Percentiles rank a stretch among this genome's conserved stretches.
phyloP scores from a whole-genome alignment of 2,113 vertebrate genomes.

The Maccullochella peelii region DNA sequence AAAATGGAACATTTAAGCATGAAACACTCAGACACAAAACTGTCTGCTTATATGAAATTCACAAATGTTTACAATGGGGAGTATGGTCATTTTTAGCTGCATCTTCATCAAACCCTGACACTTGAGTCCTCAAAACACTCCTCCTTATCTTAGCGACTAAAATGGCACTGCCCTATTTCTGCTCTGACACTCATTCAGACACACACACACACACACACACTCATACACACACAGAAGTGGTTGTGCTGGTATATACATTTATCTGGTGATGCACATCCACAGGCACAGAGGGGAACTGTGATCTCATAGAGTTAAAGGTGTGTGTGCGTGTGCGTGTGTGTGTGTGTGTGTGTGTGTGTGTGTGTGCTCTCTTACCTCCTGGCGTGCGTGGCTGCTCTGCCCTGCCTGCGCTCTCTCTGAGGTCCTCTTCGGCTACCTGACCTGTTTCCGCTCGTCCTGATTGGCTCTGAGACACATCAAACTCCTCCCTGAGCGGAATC shows the following conservation, averaged over 20 bases:
- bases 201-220: conserved; percentile 36
- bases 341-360: conserved; percentile 26
- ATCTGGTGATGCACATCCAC: conserved; percentile 23
- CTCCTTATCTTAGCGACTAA: conserved; percentile 54
- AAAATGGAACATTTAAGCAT: not conserved
- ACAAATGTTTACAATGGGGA: not conserved
- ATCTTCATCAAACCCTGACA: conserved; percentile 28
- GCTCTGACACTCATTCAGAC: conserved; percentile 31
- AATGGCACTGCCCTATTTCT: conserved; percentile 76
- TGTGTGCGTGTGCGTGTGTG: conserved; percentile 33
- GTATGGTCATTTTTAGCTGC: not conserved
- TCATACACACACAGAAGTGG: not conserved
- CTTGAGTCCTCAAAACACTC: conserved; percentile 37
- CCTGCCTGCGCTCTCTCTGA: conserved; percentile 73
- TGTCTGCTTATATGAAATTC: not conserved
- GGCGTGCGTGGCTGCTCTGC: conserved; percentile 64
- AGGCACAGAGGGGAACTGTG: conserved; percentile 29
- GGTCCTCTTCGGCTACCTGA: conserved; percentile 80
- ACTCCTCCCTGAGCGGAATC: conserved; percentile 72
- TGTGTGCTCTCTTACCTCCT: conserved; percentile 76
- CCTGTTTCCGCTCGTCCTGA: conserved; percentile 75
- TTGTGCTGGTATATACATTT: conserved; percentile 7
- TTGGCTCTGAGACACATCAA: conserved; percentile 63
- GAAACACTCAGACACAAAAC: not conserved
- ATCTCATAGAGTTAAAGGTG: conserved; percentile 62